Percentiles rank a stretch among this genome's conserved stretches.
These are phyloP conservation scores for Scomber scombrus DNA, from an alignment of 2,113 vertebrate species.

Conservation along the genomic window DNA sequence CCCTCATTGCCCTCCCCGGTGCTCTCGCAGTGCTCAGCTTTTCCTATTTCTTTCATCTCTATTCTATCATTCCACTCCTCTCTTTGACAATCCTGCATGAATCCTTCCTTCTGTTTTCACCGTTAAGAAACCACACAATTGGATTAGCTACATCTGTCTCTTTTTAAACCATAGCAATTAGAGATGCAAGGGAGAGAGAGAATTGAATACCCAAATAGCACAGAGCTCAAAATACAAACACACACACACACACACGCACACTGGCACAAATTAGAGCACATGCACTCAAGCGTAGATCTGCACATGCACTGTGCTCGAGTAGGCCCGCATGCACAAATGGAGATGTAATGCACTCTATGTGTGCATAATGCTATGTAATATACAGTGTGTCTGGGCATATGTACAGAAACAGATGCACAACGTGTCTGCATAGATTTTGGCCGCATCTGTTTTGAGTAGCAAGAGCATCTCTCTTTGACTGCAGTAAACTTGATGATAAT, in stretches of 20 bases:
- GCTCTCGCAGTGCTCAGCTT: constrained; percentile 65
- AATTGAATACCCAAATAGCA: constrained; percentile 71
- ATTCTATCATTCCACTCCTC: constrained; percentile 68
- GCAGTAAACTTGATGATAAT: constrained; percentile 43
- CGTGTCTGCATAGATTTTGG: constrained; percentile 56
- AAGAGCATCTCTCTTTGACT: constrained; percentile 28
- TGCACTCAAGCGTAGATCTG: constrained; percentile 31
- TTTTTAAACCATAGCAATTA: constrained; percentile 84
- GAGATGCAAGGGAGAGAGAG: constrained; percentile 72
- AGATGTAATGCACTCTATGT: constrained; percentile 27
- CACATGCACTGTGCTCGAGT: constrained; percentile 26
- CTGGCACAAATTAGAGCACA: constrained; percentile 58
- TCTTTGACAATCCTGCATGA: constrained; percentile 67
- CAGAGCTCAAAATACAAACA: constrained; percentile 48
- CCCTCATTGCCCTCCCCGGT: constrained; percentile 66
- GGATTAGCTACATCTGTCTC: constrained; percentile 85
- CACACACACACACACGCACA: constrained; percentile 38
- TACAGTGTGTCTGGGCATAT: constrained; percentile 36
- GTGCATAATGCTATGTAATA: constrained; percentile 49
- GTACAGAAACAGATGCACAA: constrained; percentile 42
- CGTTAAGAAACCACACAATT: constrained; percentile 81
- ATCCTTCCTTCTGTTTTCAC: constrained; percentile 76
- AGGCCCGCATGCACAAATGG: constrained; percentile 38
- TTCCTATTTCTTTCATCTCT: constrained; percentile 75
- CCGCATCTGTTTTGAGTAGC: constrained; percentile 52